A percentile compares a stretch with the other conserved stretches of the same genome.
Evolutionary conservation across 2,113 vertebrate species (phyloP).

Genomic region (Apistogramma diplotaenia): DNA sequence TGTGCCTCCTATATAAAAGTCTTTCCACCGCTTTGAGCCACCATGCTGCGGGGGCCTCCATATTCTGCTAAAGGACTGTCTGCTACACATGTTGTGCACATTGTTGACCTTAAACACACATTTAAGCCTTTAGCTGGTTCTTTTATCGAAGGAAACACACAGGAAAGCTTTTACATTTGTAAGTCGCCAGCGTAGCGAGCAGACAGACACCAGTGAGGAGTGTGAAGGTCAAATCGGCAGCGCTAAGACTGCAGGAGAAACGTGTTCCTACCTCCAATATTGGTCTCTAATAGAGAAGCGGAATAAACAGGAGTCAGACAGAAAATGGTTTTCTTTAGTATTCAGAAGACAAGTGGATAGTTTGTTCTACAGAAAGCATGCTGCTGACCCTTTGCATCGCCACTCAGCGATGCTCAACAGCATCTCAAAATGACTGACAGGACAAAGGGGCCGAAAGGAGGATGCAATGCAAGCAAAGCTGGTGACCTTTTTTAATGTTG

Average conservation of each 20-base stretch:
- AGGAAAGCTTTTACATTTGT: conserved; percentile 8
- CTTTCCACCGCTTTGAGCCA: background rate
- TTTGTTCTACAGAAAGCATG: conserved; percentile 19
- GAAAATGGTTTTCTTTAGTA: background rate
- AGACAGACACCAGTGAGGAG: background rate
- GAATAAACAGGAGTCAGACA: background rate
- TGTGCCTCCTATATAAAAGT: background rate
- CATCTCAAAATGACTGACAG: conserved; percentile 4
- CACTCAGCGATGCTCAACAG: conserved; percentile 10
- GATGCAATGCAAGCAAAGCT: background rate
- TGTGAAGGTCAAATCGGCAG: conserved; percentile 33
- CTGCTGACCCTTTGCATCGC: conserved; percentile 12
- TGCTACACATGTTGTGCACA: background rate
- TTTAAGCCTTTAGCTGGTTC: background rate
- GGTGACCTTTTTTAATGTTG: background rate
- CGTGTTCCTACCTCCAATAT: background rate
- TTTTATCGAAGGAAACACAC: background rate
- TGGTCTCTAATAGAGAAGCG: background rate
- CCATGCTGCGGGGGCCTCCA: background rate
- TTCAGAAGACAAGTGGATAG: conserved; percentile 4
- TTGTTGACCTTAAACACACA: background rate
- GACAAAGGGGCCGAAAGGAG: background rate
- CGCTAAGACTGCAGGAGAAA: background rate
- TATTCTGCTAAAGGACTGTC: background rate
- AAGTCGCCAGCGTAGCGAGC: background rate